Conservation (phyloP, 64 coral and sea anemone genomes). For the Montipora cactus region DNA sequence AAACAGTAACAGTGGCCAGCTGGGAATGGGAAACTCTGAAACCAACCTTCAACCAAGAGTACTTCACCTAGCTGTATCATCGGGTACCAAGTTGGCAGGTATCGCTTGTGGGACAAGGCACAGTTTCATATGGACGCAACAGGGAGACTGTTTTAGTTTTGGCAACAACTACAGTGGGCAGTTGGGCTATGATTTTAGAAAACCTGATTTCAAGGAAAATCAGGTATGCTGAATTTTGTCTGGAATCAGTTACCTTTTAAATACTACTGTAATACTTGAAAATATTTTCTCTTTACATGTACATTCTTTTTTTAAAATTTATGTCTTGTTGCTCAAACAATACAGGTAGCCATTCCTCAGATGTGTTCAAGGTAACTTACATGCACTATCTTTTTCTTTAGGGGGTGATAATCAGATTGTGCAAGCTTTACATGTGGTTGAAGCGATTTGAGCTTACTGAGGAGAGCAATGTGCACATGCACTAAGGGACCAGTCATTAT, state of each 20-base stretch:
- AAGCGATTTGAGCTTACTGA: no score
- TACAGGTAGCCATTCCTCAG: no score
- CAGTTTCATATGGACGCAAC: slow-evolving; percentile 93
- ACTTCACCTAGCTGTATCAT: slow-evolving; percentile 68
- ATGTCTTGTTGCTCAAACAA: no score
- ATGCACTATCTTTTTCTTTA: no score
- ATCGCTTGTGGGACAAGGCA: slow-evolving; percentile 94
- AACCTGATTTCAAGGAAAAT: slow-evolving; percentile 99
- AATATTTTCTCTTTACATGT: no score
- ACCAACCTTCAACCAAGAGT: slow-evolving; percentile 69
- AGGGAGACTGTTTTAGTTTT: slow-evolving; percentile 97
- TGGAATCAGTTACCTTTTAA: background rate
- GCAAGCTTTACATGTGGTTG: no score
- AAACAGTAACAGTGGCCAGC: slow-evolving; percentile 97
- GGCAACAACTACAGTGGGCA: slow-evolving; percentile 99
- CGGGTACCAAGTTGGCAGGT: slow-evolving; percentile 65
- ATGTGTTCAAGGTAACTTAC: no score
- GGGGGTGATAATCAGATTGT: no score
- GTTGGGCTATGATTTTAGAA: slow-evolving; percentile 96
- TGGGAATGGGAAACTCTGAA: slow-evolving; percentile 79
- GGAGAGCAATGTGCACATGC: no score
- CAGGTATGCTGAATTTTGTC: slow-evolving; percentile 65
- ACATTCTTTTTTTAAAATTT: no score
- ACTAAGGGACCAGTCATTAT: no score
- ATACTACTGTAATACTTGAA: no score